Conservation (phyloP, 2,113 vertebrate species). For the Xyrauchen texanus region DNA sequence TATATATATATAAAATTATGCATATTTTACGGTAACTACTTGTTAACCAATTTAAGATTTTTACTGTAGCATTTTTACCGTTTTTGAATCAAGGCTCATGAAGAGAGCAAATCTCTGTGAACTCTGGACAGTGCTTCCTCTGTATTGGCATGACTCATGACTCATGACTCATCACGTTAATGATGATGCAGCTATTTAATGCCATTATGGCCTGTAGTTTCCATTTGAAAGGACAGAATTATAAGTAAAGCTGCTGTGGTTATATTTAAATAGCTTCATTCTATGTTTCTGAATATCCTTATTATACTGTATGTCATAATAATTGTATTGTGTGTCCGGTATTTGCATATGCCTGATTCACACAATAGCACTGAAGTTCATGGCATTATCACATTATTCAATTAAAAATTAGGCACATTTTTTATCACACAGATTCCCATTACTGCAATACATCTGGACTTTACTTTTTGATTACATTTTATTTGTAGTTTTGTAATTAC, state of each 20-base stretch:
- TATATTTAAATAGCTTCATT: slow-evolving; percentile 9
- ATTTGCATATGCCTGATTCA: slow-evolving; percentile 2
- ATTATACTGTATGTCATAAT: slow-evolving; percentile 11
- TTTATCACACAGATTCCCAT: too few relatives aligned
- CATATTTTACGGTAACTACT: too few relatives aligned
- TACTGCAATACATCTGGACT: too few relatives aligned
- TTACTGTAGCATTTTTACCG: too few relatives aligned
- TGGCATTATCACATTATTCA: too few relatives aligned
- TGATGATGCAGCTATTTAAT: background rate
- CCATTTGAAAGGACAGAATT: background rate
- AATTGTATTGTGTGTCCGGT: background rate
- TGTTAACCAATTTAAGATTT: too few relatives aligned
- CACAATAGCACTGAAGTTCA: background rate
- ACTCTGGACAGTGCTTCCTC: background rate
- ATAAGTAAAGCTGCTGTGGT: slow-evolving; percentile 16
- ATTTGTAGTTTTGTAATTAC: too few relatives aligned
- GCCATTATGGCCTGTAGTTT: background rate
- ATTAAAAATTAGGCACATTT: too few relatives aligned
- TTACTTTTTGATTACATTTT: too few relatives aligned
- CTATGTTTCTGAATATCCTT: background rate
- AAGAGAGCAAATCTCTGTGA: slow-evolving; percentile 4
- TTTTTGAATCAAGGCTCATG: background rate
- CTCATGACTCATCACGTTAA: slow-evolving; percentile 25
- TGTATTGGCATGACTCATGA: slow-evolving; percentile 17
- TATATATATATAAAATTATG: too few relatives aligned